These are phyloP conservation scores for Plebejus argus DNA, from an alignment of 2,888 invertebrate species.

Conservation along the genomic window DNA sequence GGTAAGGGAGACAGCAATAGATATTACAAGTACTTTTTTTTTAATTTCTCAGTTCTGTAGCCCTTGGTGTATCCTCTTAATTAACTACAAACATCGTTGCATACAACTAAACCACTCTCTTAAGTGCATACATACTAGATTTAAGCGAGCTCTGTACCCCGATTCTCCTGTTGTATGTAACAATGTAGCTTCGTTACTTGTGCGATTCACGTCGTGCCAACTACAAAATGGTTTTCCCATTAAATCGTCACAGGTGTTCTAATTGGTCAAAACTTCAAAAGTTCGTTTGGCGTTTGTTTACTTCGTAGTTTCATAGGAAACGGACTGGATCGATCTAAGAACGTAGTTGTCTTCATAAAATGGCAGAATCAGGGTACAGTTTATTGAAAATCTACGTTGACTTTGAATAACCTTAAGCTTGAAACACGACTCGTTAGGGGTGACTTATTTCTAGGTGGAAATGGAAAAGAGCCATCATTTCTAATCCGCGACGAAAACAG, in stretches of 20 bases:
- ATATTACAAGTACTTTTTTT: too few species aligned
- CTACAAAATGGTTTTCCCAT: too few species aligned
- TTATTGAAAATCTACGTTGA: background rate
- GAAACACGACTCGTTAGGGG: background rate
- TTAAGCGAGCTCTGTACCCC: background rate
- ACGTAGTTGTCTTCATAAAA: background rate
- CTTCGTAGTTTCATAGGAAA: background rate
- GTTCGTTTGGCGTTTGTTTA: background rate
- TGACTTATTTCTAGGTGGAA: too few species aligned
- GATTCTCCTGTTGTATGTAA: background rate
- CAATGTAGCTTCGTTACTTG: background rate
- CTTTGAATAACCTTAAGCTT: background rate
- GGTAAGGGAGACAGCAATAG: too few species aligned
- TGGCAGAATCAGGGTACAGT: background rate
- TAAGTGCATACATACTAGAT: background rate
- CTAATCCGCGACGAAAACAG: too few species aligned
- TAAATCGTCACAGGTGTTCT: too few species aligned
- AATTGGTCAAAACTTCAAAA: background rate
- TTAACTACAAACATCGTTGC: conserved; percentile 16
- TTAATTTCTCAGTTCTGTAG: too few species aligned
- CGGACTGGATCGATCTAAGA: background rate
- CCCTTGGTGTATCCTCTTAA: too few species aligned
- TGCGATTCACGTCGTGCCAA: too few species aligned
- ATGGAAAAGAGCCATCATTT: too few species aligned
- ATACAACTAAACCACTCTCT: conserved; percentile 6